Conservation (phyloP, 23 tunicate species). For the Botrylloides violaceus region DNA sequence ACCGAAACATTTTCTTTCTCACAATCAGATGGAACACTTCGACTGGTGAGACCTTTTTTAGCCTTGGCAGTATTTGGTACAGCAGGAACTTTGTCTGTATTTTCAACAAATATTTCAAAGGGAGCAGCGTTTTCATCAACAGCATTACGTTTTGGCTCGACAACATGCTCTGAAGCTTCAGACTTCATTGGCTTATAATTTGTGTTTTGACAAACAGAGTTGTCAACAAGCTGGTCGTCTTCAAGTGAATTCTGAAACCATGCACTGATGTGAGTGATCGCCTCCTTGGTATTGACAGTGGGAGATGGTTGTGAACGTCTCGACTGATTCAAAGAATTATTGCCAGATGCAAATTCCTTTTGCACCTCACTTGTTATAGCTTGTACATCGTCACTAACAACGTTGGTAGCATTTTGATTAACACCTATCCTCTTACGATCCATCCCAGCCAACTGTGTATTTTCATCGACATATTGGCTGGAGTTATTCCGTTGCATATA, state of each 20-base stretch:
- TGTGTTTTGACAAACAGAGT: background rate
- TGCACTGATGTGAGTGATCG: background rate
- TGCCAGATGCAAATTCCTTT: background rate
- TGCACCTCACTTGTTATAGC: background rate
- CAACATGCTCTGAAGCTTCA: background rate
- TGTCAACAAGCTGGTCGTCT: background rate
- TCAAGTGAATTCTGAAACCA: constrained; percentile 16
- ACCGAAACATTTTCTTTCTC: no score
- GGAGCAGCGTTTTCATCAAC: background rate
- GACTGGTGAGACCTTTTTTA: background rate
- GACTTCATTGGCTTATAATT: background rate
- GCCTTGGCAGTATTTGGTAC: background rate
- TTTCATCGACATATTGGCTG: background rate
- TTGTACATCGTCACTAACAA: background rate
- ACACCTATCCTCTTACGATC: background rate
- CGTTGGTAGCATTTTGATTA: background rate
- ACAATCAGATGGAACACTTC: background rate
- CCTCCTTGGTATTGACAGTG: constrained; percentile 18
- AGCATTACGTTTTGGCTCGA: background rate
- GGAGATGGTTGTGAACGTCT: constrained; percentile 24
- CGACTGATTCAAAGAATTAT: constrained; percentile 15
- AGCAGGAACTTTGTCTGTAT: background rate
- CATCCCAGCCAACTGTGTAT: background rate
- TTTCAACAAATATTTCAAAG: background rate
- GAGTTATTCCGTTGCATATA: no score